Evolutionary conservation across 2,113 vertebrate genomes (phyloP), one percentile per base, ranked within the genome.

Genomic region (Brachionichthys hirsutus): DNA sequence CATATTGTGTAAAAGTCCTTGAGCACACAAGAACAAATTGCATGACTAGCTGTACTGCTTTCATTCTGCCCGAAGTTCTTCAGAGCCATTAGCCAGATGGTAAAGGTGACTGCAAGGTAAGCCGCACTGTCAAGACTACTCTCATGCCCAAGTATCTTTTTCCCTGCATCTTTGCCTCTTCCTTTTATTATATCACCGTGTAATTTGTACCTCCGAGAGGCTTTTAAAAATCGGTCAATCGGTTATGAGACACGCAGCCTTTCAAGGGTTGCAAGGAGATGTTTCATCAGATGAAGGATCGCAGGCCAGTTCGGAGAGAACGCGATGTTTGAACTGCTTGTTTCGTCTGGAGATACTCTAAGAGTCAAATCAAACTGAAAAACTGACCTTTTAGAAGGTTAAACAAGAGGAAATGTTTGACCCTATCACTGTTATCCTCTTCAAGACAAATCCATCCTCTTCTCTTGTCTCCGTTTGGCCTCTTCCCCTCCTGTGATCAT

Each of bases 51-150:
- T 4, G 20, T 15, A 40, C 48, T 5, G 2, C 35, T 53, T 38
- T 41, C 52, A 58, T 48, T 35, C 12, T 11, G 55, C 35, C 1
- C 9, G 1, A 16, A n/a, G 18, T 48, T 73, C 64, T 22, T 46
- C 50, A 18, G 51, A 40, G 47, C 54, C 45, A 44, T 70, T 66
- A 61, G 50, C 57, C 47, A 16, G 35, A 20, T 16, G 3, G 22
- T 34, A 16, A 61, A 52, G 40, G 60, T 73, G 64, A 43, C 60
- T 11, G 30, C 43, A 36, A 30, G 53, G 22, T 49, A 38, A 43
- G 36, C 42, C 17, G 4, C 20, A 3, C 18, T n/a, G 38, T 18
- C 1, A 43, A 60, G 54, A 1, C 47, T 42, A 9, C 13, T 20
- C 17, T 49, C 38, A 57, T 4, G 41, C 46, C 20, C 35, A 15